phyloP scores from a whole-genome alignment of 2,888 invertebrate species.

The Podotricha telesiphe region DNA sequence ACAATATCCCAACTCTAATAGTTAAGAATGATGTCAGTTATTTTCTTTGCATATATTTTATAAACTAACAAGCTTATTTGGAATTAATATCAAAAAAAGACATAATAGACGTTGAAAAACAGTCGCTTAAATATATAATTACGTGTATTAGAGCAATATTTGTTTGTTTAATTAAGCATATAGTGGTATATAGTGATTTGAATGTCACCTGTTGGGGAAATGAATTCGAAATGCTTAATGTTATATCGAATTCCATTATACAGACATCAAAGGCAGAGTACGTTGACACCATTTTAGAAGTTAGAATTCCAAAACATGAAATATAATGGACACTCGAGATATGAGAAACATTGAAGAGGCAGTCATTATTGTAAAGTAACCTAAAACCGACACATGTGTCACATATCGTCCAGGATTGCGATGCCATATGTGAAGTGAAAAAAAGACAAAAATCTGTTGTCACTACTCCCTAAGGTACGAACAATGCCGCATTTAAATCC shows the following conservation, averaged over 20 bases:
- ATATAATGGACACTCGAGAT: conserved; percentile 66
- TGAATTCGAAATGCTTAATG: conserved; percentile 48
- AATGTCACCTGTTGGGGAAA: conserved; percentile 65
- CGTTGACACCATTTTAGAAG: conserved; percentile 65
- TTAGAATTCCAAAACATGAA: conserved; percentile 64
- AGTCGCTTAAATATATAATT: conserved; percentile 42
- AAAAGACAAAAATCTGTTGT: conserved; percentile 81
- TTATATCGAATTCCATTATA: conserved; percentile 67
- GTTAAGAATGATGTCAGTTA: neutral
- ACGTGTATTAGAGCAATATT: conserved; percentile 47
- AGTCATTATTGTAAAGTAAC: conserved; percentile 80
- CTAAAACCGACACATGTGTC: conserved; percentile 82
- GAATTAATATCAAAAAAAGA: neutral
- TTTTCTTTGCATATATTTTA: neutral
- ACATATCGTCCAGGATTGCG: conserved; percentile 82
- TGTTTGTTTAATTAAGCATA: conserved; percentile 49
- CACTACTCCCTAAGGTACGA: conserved; percentile 80
- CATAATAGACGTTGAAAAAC: neutral
- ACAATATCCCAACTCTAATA: neutral
- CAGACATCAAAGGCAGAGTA: conserved; percentile 74
- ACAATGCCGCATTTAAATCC: conserved; percentile 71
- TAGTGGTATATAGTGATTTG: conserved; percentile 51
- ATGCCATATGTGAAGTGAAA: conserved; percentile 81
- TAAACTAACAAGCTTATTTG: neutral
- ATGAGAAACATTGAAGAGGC: conserved; percentile 76